Conservation (phyloP, 2,113 vertebrate genomes). For the Pontoporia blainvillei region DNA sequence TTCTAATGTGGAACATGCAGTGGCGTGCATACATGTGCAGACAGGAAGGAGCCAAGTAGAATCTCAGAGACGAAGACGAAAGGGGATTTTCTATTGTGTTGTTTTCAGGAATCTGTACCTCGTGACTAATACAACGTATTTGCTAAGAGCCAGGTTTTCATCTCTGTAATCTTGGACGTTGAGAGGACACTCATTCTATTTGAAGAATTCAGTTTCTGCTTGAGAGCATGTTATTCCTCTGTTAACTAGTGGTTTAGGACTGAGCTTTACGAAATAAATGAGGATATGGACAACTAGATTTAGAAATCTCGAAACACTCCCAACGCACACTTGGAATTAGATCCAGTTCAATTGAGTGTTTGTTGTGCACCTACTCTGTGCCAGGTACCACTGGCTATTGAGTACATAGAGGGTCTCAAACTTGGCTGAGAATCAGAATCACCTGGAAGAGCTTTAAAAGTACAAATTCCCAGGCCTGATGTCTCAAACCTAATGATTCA, state of each 20-base stretch:
- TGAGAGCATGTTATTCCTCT: neutral
- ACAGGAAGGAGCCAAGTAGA: slow-evolving; percentile 61
- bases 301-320: neutral
- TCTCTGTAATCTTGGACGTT: slow-evolving; percentile 1
- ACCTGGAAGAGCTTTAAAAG: neutral
- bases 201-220: slow-evolving; percentile 19
- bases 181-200: slow-evolving; percentile 6
- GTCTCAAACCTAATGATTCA: neutral
- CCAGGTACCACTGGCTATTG: neutral
- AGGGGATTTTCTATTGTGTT: slow-evolving; percentile 37
- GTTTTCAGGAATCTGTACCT: slow-evolving; percentile 38
- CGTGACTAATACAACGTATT: slow-evolving; percentile 29
- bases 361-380: neutral
- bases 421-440: neutral
- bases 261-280: slow-evolving; percentile 3
- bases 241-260: neutral
- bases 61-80: slow-evolving; percentile 17
- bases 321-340: neutral
- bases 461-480: neutral
- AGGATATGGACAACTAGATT: neutral
- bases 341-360: neutral
- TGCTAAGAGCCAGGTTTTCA: slow-evolving; percentile 9
- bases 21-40: slow-evolving; percentile 31
- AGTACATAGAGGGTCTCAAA: neutral
- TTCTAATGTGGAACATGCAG: slow-evolving; percentile 34